Base-by-base conservation (phyloP, 2,888 invertebrate species). In the Drosophila niveifrons region DNA sequence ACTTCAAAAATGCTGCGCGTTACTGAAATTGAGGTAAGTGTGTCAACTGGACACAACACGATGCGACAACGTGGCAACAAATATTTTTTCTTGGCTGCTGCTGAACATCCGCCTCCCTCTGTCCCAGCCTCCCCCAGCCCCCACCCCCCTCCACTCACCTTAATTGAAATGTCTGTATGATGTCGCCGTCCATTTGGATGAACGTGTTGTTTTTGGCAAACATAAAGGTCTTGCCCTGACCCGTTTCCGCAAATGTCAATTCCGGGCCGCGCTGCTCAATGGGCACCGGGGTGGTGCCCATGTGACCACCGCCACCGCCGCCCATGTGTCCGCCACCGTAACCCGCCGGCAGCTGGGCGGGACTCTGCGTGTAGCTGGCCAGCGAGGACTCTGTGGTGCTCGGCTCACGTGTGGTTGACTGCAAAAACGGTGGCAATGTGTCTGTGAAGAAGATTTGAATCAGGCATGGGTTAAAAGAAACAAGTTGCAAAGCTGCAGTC, bases 161-260 rank as follows among this genome's bases (percentile, higher is more conserved):
- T 81, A 97, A 94, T 93, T 97, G 97, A 94, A 97, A 98, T 66
- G 96, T 95, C 90, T 97, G 96, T 90, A 97, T 97, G 72, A 97
- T 96, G 91, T 96, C 96, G n/a, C 97, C 97, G 91, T 97, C 97
- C 53, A 98, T 94, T 91, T 97, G 97, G 90, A 98, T 97, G 91
- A 96, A 97, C 2, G 97, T 97, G 89, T 97, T 97, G 79, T 96
- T 96, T 90, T 97, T 96, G 17, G 97, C 97, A 92, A 97, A 97
- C 95, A 97, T 97, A 91, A 97, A 98, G n/a, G 96, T 97, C 88
- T 95, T 95, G 80, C 96, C 95, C 87, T 96, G 94, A 1, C 97
- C 97, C 3, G 96, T 96, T 92, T 97, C 97, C 84, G 96, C 96
- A 90, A 97, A 97, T 0, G 97, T 97, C 50, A 97, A 93, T 90